Evolutionary conservation across 2,113 vertebrate genomes (phyloP).

Genomic region (Sebastes schlegelii): DNA sequence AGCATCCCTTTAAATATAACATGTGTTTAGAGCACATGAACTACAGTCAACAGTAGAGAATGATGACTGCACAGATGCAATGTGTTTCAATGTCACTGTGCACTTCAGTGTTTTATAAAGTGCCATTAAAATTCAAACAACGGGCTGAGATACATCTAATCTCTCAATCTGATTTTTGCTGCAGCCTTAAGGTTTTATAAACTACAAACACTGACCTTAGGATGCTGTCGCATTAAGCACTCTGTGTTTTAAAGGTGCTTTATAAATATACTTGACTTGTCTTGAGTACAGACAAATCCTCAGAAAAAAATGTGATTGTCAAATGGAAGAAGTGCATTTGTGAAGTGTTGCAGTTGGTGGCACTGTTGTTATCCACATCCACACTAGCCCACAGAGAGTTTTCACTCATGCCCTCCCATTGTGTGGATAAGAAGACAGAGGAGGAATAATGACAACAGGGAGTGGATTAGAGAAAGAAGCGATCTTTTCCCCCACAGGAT

Average conservation of each 20-base stretch:
- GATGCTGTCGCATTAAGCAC: not conserved
- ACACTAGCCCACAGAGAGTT: not conserved
- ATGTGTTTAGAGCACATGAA: not conserved
- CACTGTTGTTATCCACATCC: not conserved
- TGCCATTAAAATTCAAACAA: no score
- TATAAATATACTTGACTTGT: not conserved
- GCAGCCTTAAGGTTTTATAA: not conserved
- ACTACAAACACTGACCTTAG: no score
- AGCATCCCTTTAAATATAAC: not conserved
- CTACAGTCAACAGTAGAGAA: not conserved
- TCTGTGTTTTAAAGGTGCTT: not conserved
- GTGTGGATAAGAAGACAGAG: conserved; percentile 2
- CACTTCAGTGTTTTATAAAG: no score
- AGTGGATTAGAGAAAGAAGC: not conserved
- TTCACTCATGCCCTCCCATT: conserved; percentile 5
- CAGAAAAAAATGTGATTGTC: not conserved
- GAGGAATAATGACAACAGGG: conserved; percentile 27
- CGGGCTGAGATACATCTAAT: not conserved
- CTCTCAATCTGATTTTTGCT: not conserved
- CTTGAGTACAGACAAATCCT: not conserved
- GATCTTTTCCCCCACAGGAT: not conserved
- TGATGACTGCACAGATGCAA: not conserved
- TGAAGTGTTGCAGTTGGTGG: not conserved
- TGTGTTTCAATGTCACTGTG: no score
- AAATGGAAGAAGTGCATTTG: not conserved